These are phyloP conservation scores for Belonocnema kinseyi DNA, from an alignment of 1,140 invertebrate genomes.

Conservation along the genomic window DNA sequence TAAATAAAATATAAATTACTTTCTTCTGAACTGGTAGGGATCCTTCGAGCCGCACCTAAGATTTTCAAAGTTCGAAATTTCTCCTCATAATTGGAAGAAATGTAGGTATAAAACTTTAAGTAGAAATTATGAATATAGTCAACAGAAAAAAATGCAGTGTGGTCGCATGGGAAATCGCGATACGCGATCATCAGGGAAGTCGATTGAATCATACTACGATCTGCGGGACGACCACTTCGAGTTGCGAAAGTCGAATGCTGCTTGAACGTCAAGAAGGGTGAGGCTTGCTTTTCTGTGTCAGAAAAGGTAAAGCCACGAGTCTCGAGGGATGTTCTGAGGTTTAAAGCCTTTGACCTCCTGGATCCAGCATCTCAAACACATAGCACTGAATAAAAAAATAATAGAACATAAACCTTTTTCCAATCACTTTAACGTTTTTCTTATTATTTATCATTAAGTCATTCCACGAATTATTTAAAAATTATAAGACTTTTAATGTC, in stretches of 20 bases:
- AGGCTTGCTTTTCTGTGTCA: slow-evolving; percentile 45
- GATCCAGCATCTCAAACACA: neutral
- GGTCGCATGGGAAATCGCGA: slow-evolving; percentile 56
- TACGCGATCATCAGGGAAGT: slow-evolving; percentile 56
- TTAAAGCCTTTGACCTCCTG: slow-evolving; percentile 43
- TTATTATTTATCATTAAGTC: no score
- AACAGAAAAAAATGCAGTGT: slow-evolving; percentile 45
- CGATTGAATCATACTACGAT: slow-evolving; percentile 50
- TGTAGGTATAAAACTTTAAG: neutral
- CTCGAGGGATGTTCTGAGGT: slow-evolving; percentile 54
- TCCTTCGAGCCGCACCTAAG: neutral
- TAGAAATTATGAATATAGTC: slow-evolving; percentile 51
- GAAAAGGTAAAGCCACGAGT: slow-evolving; percentile 37
- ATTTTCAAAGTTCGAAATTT: neutral
- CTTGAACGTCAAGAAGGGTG: slow-evolving; percentile 47
- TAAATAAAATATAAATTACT: no score
- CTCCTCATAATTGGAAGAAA: neutral
- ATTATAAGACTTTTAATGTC: no score
- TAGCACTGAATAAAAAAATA: neutral
- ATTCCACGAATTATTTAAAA: no score
- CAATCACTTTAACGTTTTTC: neutral
- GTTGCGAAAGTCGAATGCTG: slow-evolving; percentile 49
- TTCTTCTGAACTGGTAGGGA: neutral
- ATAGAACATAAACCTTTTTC: neutral
- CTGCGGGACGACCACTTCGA: slow-evolving; percentile 55